Percentiles rank a stretch among this genome's conserved stretches.
Evolutionary conservation across 2,113 vertebrate genomes (phyloP).

Genomic region (Phrynosoma platyrhinos): DNA sequence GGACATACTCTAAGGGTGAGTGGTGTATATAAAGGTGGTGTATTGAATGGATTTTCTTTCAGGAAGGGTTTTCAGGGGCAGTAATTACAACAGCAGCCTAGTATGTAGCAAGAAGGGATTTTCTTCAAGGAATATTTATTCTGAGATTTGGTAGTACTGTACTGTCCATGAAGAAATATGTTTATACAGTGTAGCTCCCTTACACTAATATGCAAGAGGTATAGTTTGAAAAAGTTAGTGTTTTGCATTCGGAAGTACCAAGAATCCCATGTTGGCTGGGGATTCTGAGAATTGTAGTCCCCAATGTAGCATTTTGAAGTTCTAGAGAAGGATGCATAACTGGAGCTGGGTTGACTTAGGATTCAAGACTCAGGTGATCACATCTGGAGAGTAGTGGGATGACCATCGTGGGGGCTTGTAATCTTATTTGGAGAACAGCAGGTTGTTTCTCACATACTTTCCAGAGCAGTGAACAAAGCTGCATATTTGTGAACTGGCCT

Average conservation of each 20-base stretch:
- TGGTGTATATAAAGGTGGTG: background rate
- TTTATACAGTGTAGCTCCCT: background rate
- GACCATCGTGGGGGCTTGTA: background rate
- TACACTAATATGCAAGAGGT: background rate
- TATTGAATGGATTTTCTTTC: background rate
- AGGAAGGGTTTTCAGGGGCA: conserved; percentile 1
- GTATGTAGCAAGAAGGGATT: background rate
- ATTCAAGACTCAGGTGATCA: background rate
- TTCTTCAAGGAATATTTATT: background rate
- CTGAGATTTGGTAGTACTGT: background rate
- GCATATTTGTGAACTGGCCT: too few relatives aligned
- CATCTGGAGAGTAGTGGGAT: background rate
- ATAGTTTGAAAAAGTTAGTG: too few relatives aligned
- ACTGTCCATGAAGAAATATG: background rate
- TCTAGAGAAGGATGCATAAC: background rate
- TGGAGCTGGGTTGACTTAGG: background rate
- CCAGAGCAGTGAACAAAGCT: too few relatives aligned
- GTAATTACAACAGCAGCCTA: conserved; percentile 2
- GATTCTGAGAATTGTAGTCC: too few relatives aligned
- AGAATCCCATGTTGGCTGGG: too few relatives aligned
- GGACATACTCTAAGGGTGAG: background rate
- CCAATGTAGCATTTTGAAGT: too few relatives aligned
- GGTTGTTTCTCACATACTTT: too few relatives aligned
- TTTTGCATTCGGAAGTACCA: too few relatives aligned
- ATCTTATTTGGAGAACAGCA: too few relatives aligned